phyloP scores from a whole-genome alignment of 2,888 invertebrate genomes.

The Lasioglossum vierecki region DNA sequence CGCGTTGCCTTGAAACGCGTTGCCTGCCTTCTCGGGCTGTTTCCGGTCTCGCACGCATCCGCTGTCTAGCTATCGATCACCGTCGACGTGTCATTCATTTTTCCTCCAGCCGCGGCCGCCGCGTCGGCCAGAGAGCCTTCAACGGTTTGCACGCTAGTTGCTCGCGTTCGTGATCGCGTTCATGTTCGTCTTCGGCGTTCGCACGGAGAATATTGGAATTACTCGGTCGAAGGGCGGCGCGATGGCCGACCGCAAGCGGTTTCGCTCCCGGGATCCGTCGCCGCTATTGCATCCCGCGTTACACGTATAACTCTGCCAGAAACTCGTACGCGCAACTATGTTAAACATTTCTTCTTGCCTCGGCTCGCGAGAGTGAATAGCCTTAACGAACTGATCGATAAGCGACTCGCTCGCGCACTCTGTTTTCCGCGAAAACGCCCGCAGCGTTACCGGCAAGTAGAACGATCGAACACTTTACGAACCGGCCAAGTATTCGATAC shows the following conservation, averaged over 20 bases:
- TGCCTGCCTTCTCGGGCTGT: not conserved
- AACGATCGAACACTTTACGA: not conserved
- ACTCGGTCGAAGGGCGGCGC: not conserved
- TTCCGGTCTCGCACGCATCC: constrained; percentile 35
- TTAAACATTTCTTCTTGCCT: constrained; percentile 16
- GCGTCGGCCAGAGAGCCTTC: not conserved
- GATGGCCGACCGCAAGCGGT: constrained; percentile 10
- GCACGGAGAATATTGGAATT: constrained; percentile 4
- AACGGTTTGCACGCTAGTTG: constrained; percentile 5
- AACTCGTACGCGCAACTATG: constrained; percentile 26
- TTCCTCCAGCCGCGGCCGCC: not conserved
- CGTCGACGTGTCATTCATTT: constrained; percentile 18
- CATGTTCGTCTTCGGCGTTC: not conserved
- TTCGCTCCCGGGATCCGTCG: not conserved
- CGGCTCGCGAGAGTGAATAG: not conserved
- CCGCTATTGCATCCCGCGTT: constrained; percentile 10
- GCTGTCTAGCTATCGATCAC: constrained; percentile 29
- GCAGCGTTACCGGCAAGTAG: not conserved
- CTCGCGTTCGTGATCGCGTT: constrained; percentile 1
- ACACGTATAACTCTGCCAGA: constrained; percentile 6
- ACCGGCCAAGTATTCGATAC: not conserved
- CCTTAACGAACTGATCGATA: not conserved
- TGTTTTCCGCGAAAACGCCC: not conserved
- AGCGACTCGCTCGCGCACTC: not conserved
- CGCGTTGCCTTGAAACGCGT: constrained; percentile 16